Evolutionary conservation across 2,888 invertebrate species (phyloP).

Genomic region (Petrolisthes manimaculis): DNA sequence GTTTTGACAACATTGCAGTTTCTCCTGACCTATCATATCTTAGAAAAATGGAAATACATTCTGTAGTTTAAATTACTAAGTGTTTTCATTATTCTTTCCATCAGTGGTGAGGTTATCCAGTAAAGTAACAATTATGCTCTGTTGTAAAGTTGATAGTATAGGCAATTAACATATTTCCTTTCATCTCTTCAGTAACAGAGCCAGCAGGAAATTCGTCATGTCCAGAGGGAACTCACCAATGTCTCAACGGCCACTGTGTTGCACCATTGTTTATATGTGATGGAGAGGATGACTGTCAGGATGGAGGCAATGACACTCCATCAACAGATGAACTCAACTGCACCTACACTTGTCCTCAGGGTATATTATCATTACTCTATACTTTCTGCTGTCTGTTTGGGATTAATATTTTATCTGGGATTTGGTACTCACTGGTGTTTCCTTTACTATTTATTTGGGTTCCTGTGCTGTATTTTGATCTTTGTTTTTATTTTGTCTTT

Average conservation of each 20-base stretch:
- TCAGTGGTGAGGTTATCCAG: background rate
- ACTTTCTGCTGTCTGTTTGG: background rate
- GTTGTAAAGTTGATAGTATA: background rate
- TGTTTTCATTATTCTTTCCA: no score
- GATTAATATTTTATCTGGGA: no score
- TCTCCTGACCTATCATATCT: no score
- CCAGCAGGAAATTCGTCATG: conserved; percentile 42
- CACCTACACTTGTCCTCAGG: conserved; percentile 48
- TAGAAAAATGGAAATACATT: no score
- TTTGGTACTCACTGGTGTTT: no score
- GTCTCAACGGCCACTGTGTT: conserved; percentile 69
- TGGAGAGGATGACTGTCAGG: conserved; percentile 68
- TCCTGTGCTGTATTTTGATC: background rate
- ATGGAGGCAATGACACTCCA: conserved; percentile 35
- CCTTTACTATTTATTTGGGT: no score
- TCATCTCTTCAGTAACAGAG: conserved; percentile 20
- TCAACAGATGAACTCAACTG: conserved; percentile 59
- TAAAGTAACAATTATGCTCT: background rate
- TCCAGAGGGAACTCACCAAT: conserved; percentile 69
- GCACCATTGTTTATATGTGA: conserved; percentile 68
- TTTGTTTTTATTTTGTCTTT: background rate
- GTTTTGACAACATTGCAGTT: no score
- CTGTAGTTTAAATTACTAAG: no score
- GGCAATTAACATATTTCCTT: no score
- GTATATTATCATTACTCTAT: conserved; percentile 12